A percentile compares a stretch with the other conserved stretches of the same genome.
Evolutionary conservation across 2,797 vertebrate species (phyloP).

Genomic region (Smutsia temminckii): DNA sequence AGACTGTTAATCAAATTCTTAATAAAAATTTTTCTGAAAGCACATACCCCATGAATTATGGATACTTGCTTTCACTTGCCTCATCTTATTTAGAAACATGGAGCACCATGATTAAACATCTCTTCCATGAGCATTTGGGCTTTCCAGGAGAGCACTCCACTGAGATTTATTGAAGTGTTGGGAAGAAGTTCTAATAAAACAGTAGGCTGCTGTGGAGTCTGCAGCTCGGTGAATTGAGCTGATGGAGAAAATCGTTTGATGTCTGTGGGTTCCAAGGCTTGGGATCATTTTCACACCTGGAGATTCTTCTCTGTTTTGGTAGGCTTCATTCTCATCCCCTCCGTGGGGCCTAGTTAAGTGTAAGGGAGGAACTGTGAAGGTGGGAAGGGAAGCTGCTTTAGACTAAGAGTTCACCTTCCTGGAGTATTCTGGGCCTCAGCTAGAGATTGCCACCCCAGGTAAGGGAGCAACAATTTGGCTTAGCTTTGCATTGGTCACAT

Average conservation of each 20-base stretch:
- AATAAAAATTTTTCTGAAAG: slow-evolving; percentile 81
- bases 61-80: slow-evolving; percentile 69
- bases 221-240: slow-evolving; percentile 65
- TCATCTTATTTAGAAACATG: slow-evolving; percentile 79
- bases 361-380: neutral
- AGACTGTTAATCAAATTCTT: slow-evolving; percentile 83
- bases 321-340: neutral
- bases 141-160: slow-evolving; percentile 55
- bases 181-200: slow-evolving; percentile 75
- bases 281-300: neutral
- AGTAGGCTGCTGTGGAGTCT: slow-evolving; percentile 58
- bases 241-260: slow-evolving; percentile 40
- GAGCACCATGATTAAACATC: slow-evolving; percentile 66
- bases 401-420: neutral
- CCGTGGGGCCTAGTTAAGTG: neutral
- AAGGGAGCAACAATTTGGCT: neutral
- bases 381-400: neutral
- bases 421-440: neutral
- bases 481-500: neutral
- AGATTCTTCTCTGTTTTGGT: neutral
- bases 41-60: slow-evolving; percentile 81
- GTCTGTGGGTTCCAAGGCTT: neutral
- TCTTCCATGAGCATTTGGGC: slow-evolving; percentile 50
- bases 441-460: neutral
- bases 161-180: slow-evolving; percentile 75